Base-by-base conservation (phyloP, 2,113 vertebrate genomes). In the Phaethon lepturus region DNA sequence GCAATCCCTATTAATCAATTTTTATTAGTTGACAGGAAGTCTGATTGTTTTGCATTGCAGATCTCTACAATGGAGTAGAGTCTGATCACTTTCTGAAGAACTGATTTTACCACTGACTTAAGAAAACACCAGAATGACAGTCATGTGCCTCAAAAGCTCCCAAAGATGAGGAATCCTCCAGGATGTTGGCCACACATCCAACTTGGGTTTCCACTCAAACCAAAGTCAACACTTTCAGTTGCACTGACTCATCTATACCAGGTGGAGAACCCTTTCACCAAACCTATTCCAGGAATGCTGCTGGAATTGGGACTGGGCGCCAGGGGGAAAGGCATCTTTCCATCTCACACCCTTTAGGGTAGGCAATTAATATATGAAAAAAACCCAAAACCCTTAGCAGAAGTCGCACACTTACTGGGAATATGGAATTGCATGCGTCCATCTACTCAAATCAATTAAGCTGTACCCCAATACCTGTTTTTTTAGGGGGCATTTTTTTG, bases 1-100 rank as follows among this genome's bases (percentile, higher is more conserved):
- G 77, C 77, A 85, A 90, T 44, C 53, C 31, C 63, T 47, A 47
- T 42, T n/a, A 28, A 96, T 86, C 87, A 62, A 76, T 91, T 90
- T 86, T 72, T 86, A 71, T 80, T 86, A 86, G 74, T 4, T 49
- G 38, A 85, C 53, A 93, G 49, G 76, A 82, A 84, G 42, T 10
- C 11, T 14, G 22, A 35, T 8, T 35, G 16, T 58, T 90, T 86
- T 82, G 73, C 66, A 91, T 7, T 84, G 45, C 88, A 84, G 38
- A 71, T 82, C 69, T 53, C 66, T 59, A 74, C 29, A 53, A 40
- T 2, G 12, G 77, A 29, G 29, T 17, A 78, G 47, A 66, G 22
- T 42, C 45, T 42, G 6, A 66, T 62, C 42, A 38, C 50, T 56
- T 79, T 11, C 33, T 49, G 18, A 62, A 16, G 5, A 87, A 79